Evolutionary conservation across 2,888 invertebrate genomes (phyloP).

Genomic region (Mantis religiosa): DNA sequence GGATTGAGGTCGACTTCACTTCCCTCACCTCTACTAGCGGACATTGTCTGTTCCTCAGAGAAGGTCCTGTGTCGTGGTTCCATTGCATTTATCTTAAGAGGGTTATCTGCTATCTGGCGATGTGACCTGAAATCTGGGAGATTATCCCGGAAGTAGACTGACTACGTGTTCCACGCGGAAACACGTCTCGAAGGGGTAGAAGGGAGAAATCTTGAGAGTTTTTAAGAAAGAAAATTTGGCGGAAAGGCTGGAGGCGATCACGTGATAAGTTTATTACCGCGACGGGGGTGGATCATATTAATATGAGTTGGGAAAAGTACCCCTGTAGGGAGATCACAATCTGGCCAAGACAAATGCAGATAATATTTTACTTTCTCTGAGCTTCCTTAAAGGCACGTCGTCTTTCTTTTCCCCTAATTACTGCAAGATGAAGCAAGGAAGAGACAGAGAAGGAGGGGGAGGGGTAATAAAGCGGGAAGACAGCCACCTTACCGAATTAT

Average conservation of each 20-base stretch:
- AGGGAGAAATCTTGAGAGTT: not conserved
- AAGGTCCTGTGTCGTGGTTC: not conserved
- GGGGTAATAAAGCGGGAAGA: constrained; percentile 20
- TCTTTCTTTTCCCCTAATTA: constrained; percentile 28
- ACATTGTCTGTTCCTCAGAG: not conserved
- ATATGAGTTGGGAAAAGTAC: constrained; percentile 27
- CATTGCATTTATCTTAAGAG: not conserved
- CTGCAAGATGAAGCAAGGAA: constrained; percentile 21
- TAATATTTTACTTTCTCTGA: constrained; percentile 24
- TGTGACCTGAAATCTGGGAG: not conserved
- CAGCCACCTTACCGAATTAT: constrained; percentile 26
- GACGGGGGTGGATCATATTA: constrained; percentile 24
- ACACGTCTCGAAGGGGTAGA: not conserved
- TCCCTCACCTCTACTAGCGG: no score
- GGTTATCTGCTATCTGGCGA: not conserved
- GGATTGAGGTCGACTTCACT: no score
- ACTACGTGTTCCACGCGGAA: not conserved
- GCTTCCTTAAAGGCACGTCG: constrained; percentile 24
- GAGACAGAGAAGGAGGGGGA: not conserved
- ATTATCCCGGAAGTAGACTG: not conserved
- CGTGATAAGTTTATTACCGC: constrained; percentile 24
- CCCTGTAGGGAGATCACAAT: constrained; percentile 23
- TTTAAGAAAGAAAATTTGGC: constrained; percentile 15
- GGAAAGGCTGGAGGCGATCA: constrained; percentile 22
- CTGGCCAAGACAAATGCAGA: constrained; percentile 29